Evolutionary conservation across 2,888 invertebrate species (phyloP).

Genomic region (Merodon equestris): DNA sequence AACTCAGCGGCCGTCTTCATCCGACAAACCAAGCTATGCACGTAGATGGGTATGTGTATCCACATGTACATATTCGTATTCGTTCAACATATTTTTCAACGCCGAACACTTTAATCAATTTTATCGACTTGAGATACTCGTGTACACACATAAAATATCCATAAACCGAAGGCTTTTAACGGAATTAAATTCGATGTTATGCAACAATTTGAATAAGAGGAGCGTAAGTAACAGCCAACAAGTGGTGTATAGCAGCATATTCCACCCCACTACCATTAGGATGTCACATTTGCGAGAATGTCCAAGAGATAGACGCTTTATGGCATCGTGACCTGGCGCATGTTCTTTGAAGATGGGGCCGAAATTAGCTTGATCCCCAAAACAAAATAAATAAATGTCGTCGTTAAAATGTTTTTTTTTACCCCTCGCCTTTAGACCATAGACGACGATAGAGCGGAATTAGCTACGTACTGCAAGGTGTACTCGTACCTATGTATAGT

Average conservation of each 20-base stretch:
- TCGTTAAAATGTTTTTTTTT: conserved; percentile 60
- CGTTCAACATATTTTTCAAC: conserved; percentile 53
- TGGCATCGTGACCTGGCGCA: no score
- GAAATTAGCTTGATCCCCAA: conserved; percentile 32
- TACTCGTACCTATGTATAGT: conserved; percentile 4
- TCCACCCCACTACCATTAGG: conserved; percentile 24
- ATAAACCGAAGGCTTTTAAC: conserved; percentile 65
- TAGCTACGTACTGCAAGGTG: conserved; percentile 35
- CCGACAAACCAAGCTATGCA: no score
- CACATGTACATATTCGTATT: conserved; percentile 1
- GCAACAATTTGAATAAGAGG: conserved; percentile 49
- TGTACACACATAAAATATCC: conserved; percentile 13
- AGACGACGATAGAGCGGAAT: conserved; percentile 1
- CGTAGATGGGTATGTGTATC: no score
- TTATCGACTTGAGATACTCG: conserved; percentile 58
- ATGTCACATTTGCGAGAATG: conserved; percentile 30
- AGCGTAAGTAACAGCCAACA: conserved; percentile 44
- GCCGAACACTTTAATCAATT: conserved; percentile 65
- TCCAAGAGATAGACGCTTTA: not conserved
- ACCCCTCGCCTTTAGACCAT: no score
- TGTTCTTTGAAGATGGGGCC: no score
- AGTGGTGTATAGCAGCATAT: conserved; percentile 40
- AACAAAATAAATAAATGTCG: conserved; percentile 48
- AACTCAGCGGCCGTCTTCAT: conserved; percentile 39
- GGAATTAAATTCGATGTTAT: conserved; percentile 63